Percentiles rank a stretch among this genome's conserved stretches.
These are phyloP conservation scores for Aplysina aerophoba DNA, from an alignment of 37 sponge, comb jelly and placozoan genomes.

Conservation along the genomic window DNA sequence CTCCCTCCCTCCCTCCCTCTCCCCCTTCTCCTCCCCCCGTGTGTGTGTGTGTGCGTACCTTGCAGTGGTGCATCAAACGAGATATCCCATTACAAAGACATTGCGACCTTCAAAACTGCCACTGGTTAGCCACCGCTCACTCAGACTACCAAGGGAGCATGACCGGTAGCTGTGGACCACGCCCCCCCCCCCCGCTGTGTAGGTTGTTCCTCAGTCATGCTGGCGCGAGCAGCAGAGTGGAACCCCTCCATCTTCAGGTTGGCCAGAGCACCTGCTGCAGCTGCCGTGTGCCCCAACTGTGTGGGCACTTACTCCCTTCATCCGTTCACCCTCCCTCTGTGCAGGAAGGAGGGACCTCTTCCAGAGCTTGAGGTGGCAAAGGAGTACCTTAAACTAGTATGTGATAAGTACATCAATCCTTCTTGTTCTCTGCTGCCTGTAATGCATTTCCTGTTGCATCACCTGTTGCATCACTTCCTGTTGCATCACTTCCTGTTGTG, in stretches of 20 bases:
- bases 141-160: background rate
- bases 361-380: slow-evolving; percentile 66
- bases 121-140: slow-evolving; percentile 44
- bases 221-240: slow-evolving; percentile 93
- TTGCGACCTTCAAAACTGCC: slow-evolving; percentile 41
- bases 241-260: slow-evolving; percentile 96
- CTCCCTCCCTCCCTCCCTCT: background rate
- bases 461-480: background rate
- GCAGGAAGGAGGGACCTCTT: slow-evolving; percentile 72
- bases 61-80: slow-evolving; percentile 82
- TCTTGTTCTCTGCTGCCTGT: background rate
- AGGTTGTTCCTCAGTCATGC: slow-evolving; percentile 88
- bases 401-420: background rate
- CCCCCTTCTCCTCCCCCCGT: background rate
- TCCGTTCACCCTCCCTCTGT: background rate
- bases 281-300: background rate
- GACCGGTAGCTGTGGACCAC: background rate
- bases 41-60: slow-evolving; percentile 1
- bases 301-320: background rate
- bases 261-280: background rate
- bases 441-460: background rate
- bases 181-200: background rate
- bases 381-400: slow-evolving; percentile 61
- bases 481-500: background rate
- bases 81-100: slow-evolving; percentile 63